Base-by-base conservation (phyloP, 2,113 vertebrate genomes). In the Melanotaenia duboulayi region DNA sequence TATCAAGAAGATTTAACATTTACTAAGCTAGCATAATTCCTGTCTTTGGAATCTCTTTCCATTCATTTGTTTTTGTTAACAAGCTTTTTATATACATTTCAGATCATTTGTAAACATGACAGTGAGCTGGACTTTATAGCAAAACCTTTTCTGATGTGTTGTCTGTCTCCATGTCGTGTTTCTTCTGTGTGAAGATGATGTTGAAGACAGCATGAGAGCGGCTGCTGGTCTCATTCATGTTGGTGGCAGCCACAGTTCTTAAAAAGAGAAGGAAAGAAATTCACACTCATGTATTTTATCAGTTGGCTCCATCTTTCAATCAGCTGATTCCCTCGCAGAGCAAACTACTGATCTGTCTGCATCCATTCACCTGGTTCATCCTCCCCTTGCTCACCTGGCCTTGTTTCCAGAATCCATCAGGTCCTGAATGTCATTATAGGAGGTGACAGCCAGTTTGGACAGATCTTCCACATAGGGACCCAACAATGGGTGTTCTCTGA, bases 361-460 rank as follows among this genome's bases (percentile, higher is more conserved):
- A 25, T 4, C 4, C 4, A 14, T 23, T 22, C 55, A 12, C 14
- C 11, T 2, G 1, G 16, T 44, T 52, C 22, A 4, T 20, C 7
- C 13, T 39, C 1, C 11, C 24, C 25, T 13, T 54, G 25, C 4
- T 77, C 89, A 97, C 97, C 97, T 96, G 83, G 97, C 97, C 86
- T 99, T 99, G 93, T 99, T 99, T 25, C 97, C 97, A 16, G 97
- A 99, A 83, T 99, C 97, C 97, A 99, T 99, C 79, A 99, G 93
- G 89, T 99, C 96, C 87, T 99, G 96, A 80, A 99, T 99, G 90
- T 99, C 97, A 0, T 96, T 97, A 91, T 96, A 99, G 25, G 97
- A 98, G 65, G 97, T 99, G 82, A 99, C 97, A 0, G 97, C 97
- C 44, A 99, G 93, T 77, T 99, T 99, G 81, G 97, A 99, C 66